phyloP scores from a whole-genome alignment of 2,888 invertebrate genomes.

The Acronicta alni region DNA sequence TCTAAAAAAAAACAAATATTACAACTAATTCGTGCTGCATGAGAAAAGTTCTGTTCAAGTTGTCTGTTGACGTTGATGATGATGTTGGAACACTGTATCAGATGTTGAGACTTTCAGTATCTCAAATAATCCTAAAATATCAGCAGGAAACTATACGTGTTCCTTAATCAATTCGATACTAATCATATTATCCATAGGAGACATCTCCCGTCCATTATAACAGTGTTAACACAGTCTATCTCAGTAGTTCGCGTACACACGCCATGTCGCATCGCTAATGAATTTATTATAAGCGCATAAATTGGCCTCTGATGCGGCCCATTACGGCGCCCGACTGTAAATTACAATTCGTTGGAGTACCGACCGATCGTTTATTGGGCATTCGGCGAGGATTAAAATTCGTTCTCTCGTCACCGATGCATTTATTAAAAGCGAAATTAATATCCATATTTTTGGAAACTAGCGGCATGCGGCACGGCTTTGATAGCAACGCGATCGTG shows the following conservation, averaged over 20 bases:
- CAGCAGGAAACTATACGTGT: too few species aligned
- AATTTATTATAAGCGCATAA: conserved; percentile 89
- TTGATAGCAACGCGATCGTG: conserved; percentile 37
- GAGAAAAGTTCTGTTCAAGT: too few species aligned
- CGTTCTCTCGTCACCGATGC: conserved; percentile 52
- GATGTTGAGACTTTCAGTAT: too few species aligned
- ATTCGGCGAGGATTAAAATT: conserved; percentile 74
- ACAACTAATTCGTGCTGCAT: too few species aligned
- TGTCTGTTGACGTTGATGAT: too few species aligned
- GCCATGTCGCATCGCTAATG: conserved; percentile 72
- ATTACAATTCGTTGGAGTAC: conserved; percentile 83
- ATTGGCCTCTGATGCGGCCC: conserved; percentile 86
- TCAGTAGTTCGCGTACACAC: conserved; percentile 47
- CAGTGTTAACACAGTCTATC: conserved; percentile 50
- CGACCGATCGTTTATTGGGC: conserved; percentile 81
- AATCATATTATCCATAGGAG: conserved; percentile 17
- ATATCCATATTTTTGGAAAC: conserved; percentile 57
- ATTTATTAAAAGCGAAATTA: conserved; percentile 58
- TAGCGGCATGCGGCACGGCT: conserved; percentile 29
- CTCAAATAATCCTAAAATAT: too few species aligned
- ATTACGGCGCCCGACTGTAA: conserved; percentile 83
- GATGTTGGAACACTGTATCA: too few species aligned
- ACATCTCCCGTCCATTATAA: conserved; percentile 25
- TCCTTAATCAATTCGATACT: conserved; percentile 24
- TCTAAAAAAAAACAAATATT: too few species aligned